Base-by-base conservation (phyloP, 1,140 invertebrate species). In the Aphaenogaster rudis region DNA sequence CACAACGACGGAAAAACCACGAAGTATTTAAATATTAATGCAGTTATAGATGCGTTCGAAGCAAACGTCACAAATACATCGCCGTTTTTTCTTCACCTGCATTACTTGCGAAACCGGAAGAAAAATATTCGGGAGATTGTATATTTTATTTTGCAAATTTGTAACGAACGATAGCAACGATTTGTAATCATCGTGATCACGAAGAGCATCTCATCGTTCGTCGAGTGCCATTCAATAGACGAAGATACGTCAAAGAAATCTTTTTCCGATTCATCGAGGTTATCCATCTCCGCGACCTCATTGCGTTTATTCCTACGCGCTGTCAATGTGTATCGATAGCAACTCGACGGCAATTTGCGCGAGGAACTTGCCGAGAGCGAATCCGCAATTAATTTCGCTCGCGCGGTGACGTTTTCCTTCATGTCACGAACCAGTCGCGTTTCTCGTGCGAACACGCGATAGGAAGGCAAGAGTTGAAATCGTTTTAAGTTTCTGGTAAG, bases 231-330 rank as follows among this genome's bases (percentile, higher is more conserved):
- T 63, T 57, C 50, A 57, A 54, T 33, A 54, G 9, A 48, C n/a
- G n/a, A 7, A 77, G 42, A 15, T 71, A 7, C 45, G n/a, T 84
- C n/a, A 33, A 48, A 61, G 17, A 59, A 48, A 74, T 50, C 1
- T 48, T 59, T 13, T 48, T 5, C 3, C 61, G 61, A 54, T 59
- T 59, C 63, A 59, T 11, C 42, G 80, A 45, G 66, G 79, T 59
- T 84, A 84, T 84, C 80, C 28, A 82, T 84, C 42, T 39, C 1
- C 21, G 50, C 42, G 69, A 84, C 67, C 80, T 61, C 11, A 7
- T 71, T 33, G 11, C 17, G 17, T 57, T 71, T 84, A 61, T 74
- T 74, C 11, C 13, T 48, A 63, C 17, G 4, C n/a, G 33, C n/a
- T 82, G 15, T 36, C n/a, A 59, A 36, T 59, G 4, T 54, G 9